Percentiles rank a stretch among this genome's conserved stretches.
Conservation (phyloP, 2,888 invertebrate genomes). For the Lithophane semibrunnea region DNA sequence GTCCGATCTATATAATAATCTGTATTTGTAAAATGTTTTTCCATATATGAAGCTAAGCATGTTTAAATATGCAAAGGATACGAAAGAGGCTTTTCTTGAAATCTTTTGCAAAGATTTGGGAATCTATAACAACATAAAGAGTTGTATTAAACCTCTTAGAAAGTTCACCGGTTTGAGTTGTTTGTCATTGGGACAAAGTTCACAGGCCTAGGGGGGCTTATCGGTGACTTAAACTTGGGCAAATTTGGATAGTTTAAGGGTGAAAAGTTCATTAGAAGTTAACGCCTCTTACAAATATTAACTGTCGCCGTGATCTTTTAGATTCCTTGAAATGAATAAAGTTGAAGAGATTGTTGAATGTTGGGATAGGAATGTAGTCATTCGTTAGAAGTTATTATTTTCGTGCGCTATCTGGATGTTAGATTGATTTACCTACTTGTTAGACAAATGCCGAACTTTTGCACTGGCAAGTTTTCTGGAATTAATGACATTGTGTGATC, state of each 20-base stretch:
- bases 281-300: conserved; percentile 53
- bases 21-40: conserved; percentile 36
- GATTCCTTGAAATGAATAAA: conserved; percentile 29
- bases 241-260: conserved; percentile 67
- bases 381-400: conserved; percentile 18
- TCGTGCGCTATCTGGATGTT: conserved; percentile 1
- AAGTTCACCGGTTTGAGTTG: conserved; percentile 63
- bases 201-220: conserved; percentile 60
- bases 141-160: conserved; percentile 64
- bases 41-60: conserved; percentile 25
- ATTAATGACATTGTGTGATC: background rate
- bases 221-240: conserved; percentile 60
- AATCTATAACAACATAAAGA: conserved; percentile 65
- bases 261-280: conserved; percentile 62
- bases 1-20: conserved; percentile 5
- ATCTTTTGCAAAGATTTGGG: conserved; percentile 52
- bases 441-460: background rate
- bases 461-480: background rate
- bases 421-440: background rate
- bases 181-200: conserved; percentile 67
- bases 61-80: conserved; percentile 55
- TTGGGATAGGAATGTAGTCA: conserved; percentile 10
- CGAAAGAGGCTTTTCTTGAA: conserved; percentile 49
- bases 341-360: conserved; percentile 19
- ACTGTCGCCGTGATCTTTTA: conserved; percentile 45